phyloP scores from a whole-genome alignment of 2,113 vertebrate genomes.

The Cariama cristata region DNA sequence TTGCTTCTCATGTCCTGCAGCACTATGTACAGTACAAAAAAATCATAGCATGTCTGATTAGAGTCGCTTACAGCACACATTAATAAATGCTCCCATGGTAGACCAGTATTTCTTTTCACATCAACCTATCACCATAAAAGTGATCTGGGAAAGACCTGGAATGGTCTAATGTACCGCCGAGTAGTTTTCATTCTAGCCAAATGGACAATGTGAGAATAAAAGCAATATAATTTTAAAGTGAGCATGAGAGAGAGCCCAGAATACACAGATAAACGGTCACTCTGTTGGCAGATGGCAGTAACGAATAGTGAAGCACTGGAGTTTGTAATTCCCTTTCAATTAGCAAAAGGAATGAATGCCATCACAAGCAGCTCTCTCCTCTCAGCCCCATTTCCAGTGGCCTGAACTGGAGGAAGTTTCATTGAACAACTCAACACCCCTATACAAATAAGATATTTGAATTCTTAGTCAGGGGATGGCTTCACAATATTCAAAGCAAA shows the following conservation, averaged over 20 bases:
- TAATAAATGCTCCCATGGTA: neutral
- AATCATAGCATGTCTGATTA: neutral
- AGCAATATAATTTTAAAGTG: neutral
- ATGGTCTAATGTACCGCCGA: neutral
- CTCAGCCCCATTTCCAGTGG: neutral
- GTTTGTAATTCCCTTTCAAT: neutral
- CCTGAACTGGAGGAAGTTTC: neutral
- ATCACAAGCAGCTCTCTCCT: neutral
- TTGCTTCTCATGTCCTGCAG: slow-evolving; percentile 23
- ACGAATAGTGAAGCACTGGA: neutral
- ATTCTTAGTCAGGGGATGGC: neutral
- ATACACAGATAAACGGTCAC: neutral
- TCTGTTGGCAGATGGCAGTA: neutral
- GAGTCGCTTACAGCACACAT: neutral
- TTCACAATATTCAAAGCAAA: neutral
- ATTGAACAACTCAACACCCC: neutral
- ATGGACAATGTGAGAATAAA: neutral
- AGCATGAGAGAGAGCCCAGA: neutral
- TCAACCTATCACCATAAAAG: neutral
- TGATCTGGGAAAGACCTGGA: neutral
- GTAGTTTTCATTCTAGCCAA: neutral
- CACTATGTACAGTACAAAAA: neutral
- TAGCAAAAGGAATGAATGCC: neutral
- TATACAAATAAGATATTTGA: neutral
- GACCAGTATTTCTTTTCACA: neutral